Evolutionary conservation across 2,113 vertebrate genomes (phyloP).

Genomic region (Hippocampus abdominalis): DNA sequence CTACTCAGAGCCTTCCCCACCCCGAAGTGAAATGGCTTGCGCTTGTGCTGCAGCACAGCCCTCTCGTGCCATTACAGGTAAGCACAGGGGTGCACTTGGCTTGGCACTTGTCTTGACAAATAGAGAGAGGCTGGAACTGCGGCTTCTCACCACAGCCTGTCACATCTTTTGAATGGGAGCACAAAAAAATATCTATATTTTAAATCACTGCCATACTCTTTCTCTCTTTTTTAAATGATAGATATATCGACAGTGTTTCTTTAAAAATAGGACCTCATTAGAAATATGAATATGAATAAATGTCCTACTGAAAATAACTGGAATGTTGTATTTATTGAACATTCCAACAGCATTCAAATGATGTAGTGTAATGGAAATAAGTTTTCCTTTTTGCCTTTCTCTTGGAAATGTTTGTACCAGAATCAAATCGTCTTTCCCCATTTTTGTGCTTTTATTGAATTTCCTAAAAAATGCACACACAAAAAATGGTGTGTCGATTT

Average conservation of each 20-base stretch:
- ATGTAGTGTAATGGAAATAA: too few species aligned
- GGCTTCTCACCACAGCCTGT: conserved; percentile 8
- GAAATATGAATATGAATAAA: background rate
- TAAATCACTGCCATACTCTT: conserved; percentile 9
- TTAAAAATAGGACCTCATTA: background rate
- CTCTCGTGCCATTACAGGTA: conserved; percentile 48
- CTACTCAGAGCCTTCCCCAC: conserved; percentile 41
- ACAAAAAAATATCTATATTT: background rate
- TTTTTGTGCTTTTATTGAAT: background rate
- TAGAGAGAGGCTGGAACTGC: conserved; percentile 44
- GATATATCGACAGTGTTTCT: background rate
- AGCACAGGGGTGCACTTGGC: conserved; percentile 47
- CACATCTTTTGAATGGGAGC: background rate
- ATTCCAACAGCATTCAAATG: too few species aligned
- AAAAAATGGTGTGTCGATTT: too few species aligned
- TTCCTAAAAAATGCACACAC: background rate
- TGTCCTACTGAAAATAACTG: too few species aligned
- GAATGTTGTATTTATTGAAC: too few species aligned
- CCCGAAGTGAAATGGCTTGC: conserved; percentile 54
- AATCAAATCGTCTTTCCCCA: too few species aligned
- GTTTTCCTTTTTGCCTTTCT: background rate
- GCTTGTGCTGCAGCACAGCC: conserved; percentile 34
- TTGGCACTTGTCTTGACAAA: conserved; percentile 60
- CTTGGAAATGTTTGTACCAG: background rate
- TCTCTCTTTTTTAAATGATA: background rate